phyloP scores from a whole-genome alignment of 2,888 invertebrate genomes.

The Osmoderma eremita region DNA sequence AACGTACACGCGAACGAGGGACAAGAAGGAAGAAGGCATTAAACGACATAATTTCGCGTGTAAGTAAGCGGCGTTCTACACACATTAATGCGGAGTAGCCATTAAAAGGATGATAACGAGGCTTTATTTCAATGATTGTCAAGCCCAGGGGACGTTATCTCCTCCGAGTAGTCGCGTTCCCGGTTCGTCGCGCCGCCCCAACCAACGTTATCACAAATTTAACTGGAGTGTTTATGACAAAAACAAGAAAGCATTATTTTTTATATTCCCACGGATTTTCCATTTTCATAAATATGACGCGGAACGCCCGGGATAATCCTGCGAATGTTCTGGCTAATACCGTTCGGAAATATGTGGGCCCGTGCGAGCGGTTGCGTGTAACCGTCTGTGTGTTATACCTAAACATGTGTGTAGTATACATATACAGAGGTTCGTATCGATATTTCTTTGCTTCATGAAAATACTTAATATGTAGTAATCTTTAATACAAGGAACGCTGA shows the following conservation, averaged over 20 bases:
- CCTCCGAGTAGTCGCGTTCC: slow-evolving; percentile 51
- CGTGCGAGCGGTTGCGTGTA: slow-evolving; percentile 6
- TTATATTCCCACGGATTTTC: slow-evolving; percentile 41
- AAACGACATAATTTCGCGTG: slow-evolving; percentile 28
- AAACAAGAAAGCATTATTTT: slow-evolving; percentile 56
- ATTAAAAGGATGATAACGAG: slow-evolving; percentile 59
- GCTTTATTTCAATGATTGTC: slow-evolving; percentile 64
- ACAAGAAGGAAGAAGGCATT: slow-evolving; percentile 14
- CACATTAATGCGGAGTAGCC: slow-evolving; percentile 57
- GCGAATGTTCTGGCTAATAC: slow-evolving; percentile 39
- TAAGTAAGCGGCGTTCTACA: slow-evolving; percentile 35
- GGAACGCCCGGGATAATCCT: slow-evolving; percentile 38
- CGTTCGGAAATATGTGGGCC: slow-evolving; percentile 21
- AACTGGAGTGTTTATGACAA: slow-evolving; percentile 59
- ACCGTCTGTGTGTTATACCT: background rate
- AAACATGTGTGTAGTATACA: no score
- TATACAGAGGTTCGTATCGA: no score
- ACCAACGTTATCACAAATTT: slow-evolving; percentile 55
- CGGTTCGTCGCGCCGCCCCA: slow-evolving; percentile 51
- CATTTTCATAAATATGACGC: slow-evolving; percentile 40
- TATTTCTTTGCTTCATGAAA: no score
- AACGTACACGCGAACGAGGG: background rate
- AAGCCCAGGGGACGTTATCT: slow-evolving; percentile 59
- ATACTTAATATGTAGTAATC: no score
- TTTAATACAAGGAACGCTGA: no score